Conservation (phyloP, 2,113 vertebrate species). For the Heterochromis multidens region DNA sequence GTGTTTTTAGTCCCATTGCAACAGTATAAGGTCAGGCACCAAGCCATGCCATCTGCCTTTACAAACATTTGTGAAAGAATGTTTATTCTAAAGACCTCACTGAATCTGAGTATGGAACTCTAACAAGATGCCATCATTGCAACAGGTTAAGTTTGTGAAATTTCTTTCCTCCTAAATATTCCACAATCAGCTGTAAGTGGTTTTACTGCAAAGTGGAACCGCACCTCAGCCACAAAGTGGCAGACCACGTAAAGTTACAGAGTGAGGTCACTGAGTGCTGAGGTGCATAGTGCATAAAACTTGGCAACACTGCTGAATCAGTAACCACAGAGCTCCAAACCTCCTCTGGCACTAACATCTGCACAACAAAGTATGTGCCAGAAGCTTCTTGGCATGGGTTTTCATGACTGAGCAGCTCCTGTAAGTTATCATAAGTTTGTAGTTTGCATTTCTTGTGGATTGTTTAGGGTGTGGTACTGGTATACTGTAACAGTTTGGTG, state of each 20-base stretch:
- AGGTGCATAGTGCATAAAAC: background rate
- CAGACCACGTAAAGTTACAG: background rate
- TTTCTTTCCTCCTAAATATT: background rate
- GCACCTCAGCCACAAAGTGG: background rate
- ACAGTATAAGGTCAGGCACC: background rate
- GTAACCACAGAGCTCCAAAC: background rate
- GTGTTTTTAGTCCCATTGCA: background rate
- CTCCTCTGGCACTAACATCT: background rate
- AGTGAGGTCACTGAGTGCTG: background rate
- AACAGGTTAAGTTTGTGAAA: background rate
- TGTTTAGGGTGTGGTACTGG: background rate
- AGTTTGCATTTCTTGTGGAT: background rate
- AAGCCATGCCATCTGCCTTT: background rate
- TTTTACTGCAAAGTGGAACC: background rate
- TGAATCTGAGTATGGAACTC: background rate
- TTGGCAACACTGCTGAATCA: background rate
- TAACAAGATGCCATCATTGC: background rate
- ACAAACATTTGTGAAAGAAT: background rate
- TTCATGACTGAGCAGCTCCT: background rate
- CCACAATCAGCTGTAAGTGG: background rate
- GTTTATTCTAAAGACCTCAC: background rate
- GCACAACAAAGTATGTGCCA: too few species aligned
- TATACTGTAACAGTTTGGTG: background rate
- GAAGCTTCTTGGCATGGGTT: background rate
- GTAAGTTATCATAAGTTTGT: background rate